Percentiles rank a stretch among this genome's conserved stretches.
These are phyloP conservation scores for Acanthococcus lagerstroemiae DNA, from an alignment of 2,888 invertebrate species.

Conservation along the genomic window DNA sequence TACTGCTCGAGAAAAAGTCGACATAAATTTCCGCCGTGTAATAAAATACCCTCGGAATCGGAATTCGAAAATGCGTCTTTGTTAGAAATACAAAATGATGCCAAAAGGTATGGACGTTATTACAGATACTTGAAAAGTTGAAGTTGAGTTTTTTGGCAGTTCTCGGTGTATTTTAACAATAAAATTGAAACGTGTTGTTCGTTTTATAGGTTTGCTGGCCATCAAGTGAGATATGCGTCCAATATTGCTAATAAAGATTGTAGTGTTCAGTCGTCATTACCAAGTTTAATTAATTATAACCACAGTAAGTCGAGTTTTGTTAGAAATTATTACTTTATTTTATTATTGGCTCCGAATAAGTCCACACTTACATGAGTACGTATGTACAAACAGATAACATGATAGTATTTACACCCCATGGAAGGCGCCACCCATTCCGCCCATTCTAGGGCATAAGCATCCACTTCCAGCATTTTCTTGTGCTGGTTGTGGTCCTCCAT, in stretches of 20 bases:
- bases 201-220: background rate
- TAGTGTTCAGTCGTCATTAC: constrained; percentile 46
- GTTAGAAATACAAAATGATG: constrained; percentile 33
- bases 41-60: constrained; percentile 34
- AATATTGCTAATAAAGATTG: constrained; percentile 40
- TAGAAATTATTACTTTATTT: too few species aligned
- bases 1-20: constrained; percentile 24
- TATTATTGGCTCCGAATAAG: too few species aligned
- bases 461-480: too few species aligned
- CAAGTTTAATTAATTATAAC: constrained; percentile 37
- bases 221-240: constrained; percentile 18
- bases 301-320: constrained; percentile 27
- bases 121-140: background rate
- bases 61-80: constrained; percentile 38
- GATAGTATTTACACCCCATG: too few species aligned
- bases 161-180: background rate
- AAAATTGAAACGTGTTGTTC: background rate
- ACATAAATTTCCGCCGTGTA: constrained; percentile 4
- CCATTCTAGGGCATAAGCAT: too few species aligned
- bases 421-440: too few species aligned
- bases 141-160: background rate
- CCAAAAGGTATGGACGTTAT: background rate
- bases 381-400: too few species aligned
- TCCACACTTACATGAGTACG: too few species aligned
- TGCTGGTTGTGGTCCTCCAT: too few species aligned